Evolutionary conservation across 2,888 invertebrate species (phyloP).

Genomic region (Meta bourneti): DNA sequence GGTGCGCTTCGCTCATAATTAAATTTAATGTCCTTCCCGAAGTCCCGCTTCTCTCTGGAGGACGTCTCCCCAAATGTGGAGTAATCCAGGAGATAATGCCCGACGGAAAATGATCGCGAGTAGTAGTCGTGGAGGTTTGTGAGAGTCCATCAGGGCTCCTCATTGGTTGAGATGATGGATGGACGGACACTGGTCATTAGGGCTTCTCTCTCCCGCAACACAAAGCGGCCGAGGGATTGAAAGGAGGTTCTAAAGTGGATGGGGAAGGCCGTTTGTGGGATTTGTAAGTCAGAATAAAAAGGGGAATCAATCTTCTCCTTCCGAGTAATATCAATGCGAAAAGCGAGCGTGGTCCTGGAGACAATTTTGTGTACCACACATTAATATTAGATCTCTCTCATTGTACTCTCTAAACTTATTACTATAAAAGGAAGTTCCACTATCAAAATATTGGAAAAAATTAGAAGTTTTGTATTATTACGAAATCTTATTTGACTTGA

Average conservation of each 20-base stretch:
- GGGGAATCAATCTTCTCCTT: conserved; percentile 11
- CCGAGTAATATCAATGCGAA: conserved; percentile 2
- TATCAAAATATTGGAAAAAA: too few relatives aligned
- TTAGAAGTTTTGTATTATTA: too few relatives aligned
- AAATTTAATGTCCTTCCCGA: conserved; percentile 34
- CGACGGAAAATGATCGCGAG: conserved; percentile 7
- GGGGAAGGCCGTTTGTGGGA: conserved; percentile 14
- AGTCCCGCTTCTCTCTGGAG: background rate
- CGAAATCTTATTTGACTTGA: too few relatives aligned
- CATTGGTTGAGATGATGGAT: conserved; percentile 57
- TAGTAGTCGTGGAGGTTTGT: background rate
- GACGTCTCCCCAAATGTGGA: background rate
- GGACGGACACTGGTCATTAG: conserved; percentile 69
- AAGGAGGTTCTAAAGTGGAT: conserved; percentile 18
- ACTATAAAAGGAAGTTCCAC: too few relatives aligned
- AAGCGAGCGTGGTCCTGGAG: background rate
- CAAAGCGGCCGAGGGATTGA: background rate
- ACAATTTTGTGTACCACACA: too few relatives aligned
- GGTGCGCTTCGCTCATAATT: conserved; percentile 29
- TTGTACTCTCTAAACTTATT: too few relatives aligned
- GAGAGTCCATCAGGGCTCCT: conserved; percentile 48
- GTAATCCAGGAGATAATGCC: conserved; percentile 58
- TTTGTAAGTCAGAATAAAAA: conserved; percentile 20
- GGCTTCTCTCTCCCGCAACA: background rate
- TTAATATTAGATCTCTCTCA: too few relatives aligned